These are phyloP conservation scores for Malurus elegans DNA, from an alignment of 2,113 vertebrate species.

Conservation along the genomic window DNA sequence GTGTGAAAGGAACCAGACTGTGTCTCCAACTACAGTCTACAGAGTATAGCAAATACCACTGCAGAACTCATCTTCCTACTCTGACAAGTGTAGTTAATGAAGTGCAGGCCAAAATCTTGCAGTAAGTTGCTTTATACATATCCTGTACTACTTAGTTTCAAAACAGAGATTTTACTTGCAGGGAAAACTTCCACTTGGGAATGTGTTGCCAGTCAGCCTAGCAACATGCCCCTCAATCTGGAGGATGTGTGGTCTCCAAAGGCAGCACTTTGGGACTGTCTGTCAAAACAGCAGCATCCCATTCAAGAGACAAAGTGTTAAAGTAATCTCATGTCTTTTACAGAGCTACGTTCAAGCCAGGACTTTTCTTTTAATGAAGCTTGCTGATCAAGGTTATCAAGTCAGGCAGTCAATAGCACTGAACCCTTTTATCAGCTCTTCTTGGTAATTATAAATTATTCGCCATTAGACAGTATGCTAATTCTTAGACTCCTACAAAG, in stretches of 20 bases:
- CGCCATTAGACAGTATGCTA: constrained; percentile 73
- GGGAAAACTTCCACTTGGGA: constrained; percentile 18
- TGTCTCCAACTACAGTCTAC: neutral
- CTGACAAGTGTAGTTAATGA: constrained; percentile 1
- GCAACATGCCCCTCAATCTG: neutral
- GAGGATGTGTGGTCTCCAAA: neutral
- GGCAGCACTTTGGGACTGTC: neutral
- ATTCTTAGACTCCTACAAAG: constrained; percentile 69
- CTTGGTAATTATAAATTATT: constrained; percentile 76
- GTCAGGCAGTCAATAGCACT: constrained; percentile 46
- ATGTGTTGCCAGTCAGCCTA: neutral
- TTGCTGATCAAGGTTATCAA: constrained; percentile 62
- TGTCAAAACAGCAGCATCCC: constrained; percentile 2
- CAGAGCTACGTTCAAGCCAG: neutral
- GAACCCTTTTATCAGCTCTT: constrained; percentile 66
- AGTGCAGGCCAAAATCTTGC: constrained; percentile 25
- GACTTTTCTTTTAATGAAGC: constrained; percentile 25
- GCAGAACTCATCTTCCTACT: constrained; percentile 12
- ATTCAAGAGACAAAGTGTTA: neutral
- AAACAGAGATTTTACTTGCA: constrained; percentile 21
- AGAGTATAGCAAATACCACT: neutral
- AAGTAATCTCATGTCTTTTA: neutral
- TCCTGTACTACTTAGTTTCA: constrained; percentile 5
- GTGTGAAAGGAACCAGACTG: neutral
- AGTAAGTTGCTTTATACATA: constrained; percentile 1